A percentile compares a stretch with the other conserved stretches of the same genome.
Conservation (phyloP, 2,888 invertebrate genomes). For the Drosophila nr. fundita region DNA sequence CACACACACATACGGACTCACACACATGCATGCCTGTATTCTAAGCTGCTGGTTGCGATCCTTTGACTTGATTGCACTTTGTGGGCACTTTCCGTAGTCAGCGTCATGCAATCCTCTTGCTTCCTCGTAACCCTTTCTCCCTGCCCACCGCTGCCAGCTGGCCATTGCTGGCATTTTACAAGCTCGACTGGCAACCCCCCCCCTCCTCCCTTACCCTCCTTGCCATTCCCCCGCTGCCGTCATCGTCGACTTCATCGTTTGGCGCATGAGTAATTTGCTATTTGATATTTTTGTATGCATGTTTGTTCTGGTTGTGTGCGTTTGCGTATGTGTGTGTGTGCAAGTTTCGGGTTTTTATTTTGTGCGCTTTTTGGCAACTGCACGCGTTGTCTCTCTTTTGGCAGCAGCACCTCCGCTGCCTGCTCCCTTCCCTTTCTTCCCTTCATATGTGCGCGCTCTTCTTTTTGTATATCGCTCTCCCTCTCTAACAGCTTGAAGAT, state of each 20-base stretch:
- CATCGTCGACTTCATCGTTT: constrained; percentile 36
- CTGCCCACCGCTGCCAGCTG: not conserved
- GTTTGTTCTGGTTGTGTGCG: constrained; percentile 20
- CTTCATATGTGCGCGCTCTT: constrained; percentile 3
- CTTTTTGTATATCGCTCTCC: not conserved
- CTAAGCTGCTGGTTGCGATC: constrained; percentile 25
- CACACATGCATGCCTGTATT: constrained; percentile 1
- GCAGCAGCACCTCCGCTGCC: not conserved
- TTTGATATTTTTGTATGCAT: constrained; percentile 71
- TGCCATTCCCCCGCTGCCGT: constrained; percentile 3
- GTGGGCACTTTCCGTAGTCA: constrained; percentile 17
- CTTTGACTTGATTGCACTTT: constrained; percentile 11
- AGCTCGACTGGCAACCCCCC: not conserved
- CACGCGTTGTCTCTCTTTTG: constrained; percentile 38
- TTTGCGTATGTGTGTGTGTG: constrained; percentile 30
- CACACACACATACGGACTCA: not conserved
- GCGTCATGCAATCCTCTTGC: constrained; percentile 12
- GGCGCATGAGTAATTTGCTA: constrained; percentile 80
- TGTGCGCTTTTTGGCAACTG: constrained; percentile 66
- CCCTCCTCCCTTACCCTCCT: not conserved
- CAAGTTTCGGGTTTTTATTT: constrained; percentile 58
- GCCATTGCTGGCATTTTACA: constrained; percentile 18
- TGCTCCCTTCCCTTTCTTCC: not conserved
- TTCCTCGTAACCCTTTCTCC: not conserved
- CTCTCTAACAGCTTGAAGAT: constrained; percentile 50